Evolutionary conservation across 2,113 vertebrate genomes (phyloP).

Genomic region (Antigone vipio): DNA sequence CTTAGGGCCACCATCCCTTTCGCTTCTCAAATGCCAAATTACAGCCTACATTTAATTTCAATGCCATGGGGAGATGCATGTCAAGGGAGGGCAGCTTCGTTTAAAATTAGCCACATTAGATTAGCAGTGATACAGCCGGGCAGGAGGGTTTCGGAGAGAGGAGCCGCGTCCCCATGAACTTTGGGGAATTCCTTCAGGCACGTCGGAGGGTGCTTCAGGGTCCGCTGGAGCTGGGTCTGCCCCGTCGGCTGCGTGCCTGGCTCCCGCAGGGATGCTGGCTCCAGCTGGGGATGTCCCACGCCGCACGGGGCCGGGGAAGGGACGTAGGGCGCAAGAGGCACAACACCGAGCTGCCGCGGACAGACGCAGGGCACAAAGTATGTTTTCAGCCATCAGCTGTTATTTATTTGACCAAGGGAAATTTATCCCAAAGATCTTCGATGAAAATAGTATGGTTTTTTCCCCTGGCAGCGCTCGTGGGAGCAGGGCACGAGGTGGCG

Average conservation of each 20-base stretch:
- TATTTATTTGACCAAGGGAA: neutral
- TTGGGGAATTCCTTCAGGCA: slow-evolving; percentile 10
- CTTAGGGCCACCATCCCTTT: slow-evolving; percentile 74
- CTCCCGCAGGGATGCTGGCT: neutral
- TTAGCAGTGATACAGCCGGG: neutral
- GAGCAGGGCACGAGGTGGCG: neutral
- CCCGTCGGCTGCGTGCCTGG: neutral
- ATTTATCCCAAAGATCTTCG: neutral
- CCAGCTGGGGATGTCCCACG: neutral
- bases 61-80: slow-evolving; percentile 58
- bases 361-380: neutral
- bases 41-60: slow-evolving; percentile 73
- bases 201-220: neutral
- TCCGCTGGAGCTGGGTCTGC: neutral
- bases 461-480: neutral
- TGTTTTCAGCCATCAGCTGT: neutral
- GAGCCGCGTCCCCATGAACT: neutral
- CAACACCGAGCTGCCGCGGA: rapidly evolving
- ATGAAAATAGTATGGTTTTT: neutral
- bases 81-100: slow-evolving; percentile 66
- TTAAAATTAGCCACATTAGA: slow-evolving; percentile 65
- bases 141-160: neutral
- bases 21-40: slow-evolving; percentile 73
- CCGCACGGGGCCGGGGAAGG: neutral
- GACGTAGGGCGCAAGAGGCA: neutral